Evolutionary conservation across 2,797 vertebrate genomes (phyloP).

Genomic region (Synaphobranchus kaupii): DNA sequence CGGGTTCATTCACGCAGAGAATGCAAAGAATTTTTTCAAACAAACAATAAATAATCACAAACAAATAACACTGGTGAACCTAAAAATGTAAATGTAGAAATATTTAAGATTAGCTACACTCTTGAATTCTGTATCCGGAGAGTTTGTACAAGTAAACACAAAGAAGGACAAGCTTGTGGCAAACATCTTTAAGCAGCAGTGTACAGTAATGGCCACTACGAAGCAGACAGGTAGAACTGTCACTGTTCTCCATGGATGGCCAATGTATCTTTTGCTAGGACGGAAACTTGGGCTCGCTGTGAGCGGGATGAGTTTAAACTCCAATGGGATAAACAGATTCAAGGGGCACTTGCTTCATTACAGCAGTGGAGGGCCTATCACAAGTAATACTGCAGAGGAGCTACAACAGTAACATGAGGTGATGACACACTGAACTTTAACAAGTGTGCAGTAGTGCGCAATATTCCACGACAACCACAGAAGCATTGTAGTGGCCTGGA

Average conservation of each 20-base stretch:
- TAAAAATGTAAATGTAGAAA: not conserved
- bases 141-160: not conserved
- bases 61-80: not conserved
- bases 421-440: conserved; percentile 4
- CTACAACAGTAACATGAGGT: not conserved
- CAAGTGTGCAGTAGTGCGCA: not conserved
- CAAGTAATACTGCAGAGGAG: not conserved
- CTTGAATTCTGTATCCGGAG: not conserved
- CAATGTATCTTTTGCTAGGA: not conserved
- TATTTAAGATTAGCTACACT: not conserved
- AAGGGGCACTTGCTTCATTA: not conserved
- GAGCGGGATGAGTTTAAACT: not conserved
- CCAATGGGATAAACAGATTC: not conserved
- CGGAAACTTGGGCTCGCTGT: not conserved
- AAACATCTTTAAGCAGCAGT: not conserved
- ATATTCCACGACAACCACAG: not conserved
- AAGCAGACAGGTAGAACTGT: conserved; percentile 33
- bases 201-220: not conserved
- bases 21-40: conserved; percentile 61
- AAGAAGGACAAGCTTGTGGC: not conserved
- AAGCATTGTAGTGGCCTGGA: not conserved
- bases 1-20: conserved; percentile 56
- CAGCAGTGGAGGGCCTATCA: not conserved
- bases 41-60: conserved; percentile 15
- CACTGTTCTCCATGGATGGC: conserved; percentile 49